Base-by-base conservation (phyloP, 2,888 invertebrate genomes). In the Muscina levida region DNA sequence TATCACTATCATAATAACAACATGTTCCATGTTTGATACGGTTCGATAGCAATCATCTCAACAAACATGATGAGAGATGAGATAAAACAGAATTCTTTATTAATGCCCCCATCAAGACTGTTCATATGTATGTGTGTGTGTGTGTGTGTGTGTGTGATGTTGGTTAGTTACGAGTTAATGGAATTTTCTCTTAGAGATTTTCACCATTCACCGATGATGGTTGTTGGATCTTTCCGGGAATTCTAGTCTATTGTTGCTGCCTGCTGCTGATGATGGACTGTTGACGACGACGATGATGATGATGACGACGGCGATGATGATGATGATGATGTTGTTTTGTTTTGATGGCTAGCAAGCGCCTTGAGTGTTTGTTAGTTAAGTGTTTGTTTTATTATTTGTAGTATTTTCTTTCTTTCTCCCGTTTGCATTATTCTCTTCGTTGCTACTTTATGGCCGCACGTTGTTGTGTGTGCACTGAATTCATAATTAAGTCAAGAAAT, bases 391-490 rank as follows among this genome's bases (percentile, higher is more conserved):
- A 17, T 59, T 53, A 53, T 10, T 42, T 39, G 39, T 37, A 37
- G 1, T 39, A 39, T 2, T 42, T 31, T 62, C 39, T 42, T 62
- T 59, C 59, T 59, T 39, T n/a, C n/a, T n/a, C n/a, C 37, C 1
- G 1, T 15, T 57, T 59, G 10, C 59, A 26, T 59, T 59, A 17
- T 59, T 2, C 42, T 62, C 11, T 62, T 62, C 22, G 42, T n/a
- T n/a, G n/a, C n/a, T n/a, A n/a, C n/a, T n/a, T n/a, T n/a, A 57
- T 56, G 44, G 31, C 31, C 31, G 51, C 51, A 22, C 19, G 17
- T 19, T 19, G 57, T 39, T 62, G 62, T 62, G 67, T 48, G 62
- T 62, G 67, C 46, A 46, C 48, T 24, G 67, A 67, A 67, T 51
- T 67, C 10, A 24, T 51, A 51, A 51, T 67, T 51, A 67, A 67